Conservation (phyloP, 2,888 invertebrate species). For the Hesperia comma region DNA sequence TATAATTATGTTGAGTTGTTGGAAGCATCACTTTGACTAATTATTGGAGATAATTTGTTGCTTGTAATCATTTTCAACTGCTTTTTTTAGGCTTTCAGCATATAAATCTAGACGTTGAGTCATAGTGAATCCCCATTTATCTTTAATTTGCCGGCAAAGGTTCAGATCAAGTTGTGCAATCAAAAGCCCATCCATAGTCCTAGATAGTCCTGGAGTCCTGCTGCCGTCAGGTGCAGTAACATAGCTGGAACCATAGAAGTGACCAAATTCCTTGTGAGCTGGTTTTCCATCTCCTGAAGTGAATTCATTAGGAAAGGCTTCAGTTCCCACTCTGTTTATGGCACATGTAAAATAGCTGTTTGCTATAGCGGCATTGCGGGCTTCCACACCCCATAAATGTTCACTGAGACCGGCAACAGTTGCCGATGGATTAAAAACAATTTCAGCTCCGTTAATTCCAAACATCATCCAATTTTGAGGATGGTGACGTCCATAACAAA, state of each 20-base stretch:
- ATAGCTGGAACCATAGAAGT: constrained; percentile 99
- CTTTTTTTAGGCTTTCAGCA: constrained; percentile 87
- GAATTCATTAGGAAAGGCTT: constrained; percentile 87
- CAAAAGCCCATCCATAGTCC: constrained; percentile 92
- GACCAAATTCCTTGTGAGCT: constrained; percentile 95
- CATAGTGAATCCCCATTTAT: constrained; percentile 98
- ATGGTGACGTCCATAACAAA: constrained; percentile 99
- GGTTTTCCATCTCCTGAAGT: constrained; percentile 86
- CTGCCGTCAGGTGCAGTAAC: constrained; percentile 97
- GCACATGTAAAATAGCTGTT: constrained; percentile 98
- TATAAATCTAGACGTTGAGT: constrained; percentile 97
- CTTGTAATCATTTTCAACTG: constrained; percentile 61
- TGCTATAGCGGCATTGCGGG: constrained; percentile 97
- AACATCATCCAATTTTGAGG: constrained; percentile 99
- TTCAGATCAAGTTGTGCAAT: constrained; percentile 96
- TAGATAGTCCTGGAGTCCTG: constrained; percentile 93
- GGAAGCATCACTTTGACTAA: constrained; percentile 20
- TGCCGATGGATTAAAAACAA: constrained; percentile 99
- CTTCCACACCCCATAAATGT: constrained; percentile 97
- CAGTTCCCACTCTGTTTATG: constrained; percentile 97
- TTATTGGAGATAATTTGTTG: constrained; percentile 57
- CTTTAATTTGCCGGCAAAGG: constrained; percentile 96
- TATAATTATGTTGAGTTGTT: not conserved
- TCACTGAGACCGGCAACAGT: constrained; percentile 93
- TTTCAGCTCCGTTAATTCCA: constrained; percentile 98